Percentiles rank a stretch among this genome's conserved stretches.
phyloP scores from a whole-genome alignment of 1,140 invertebrate species.

The Ips typographus region DNA sequence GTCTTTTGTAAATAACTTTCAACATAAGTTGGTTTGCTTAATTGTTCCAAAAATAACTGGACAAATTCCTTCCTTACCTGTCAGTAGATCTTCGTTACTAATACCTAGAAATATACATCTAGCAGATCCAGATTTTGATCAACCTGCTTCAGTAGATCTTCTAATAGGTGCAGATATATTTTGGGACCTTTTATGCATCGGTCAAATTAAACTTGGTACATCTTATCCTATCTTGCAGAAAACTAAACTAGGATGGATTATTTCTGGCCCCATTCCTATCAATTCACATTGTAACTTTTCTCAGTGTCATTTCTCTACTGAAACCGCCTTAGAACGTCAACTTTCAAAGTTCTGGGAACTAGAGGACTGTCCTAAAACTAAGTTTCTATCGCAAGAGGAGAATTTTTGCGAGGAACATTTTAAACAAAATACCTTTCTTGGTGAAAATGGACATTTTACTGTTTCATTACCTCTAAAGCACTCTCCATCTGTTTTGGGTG shows the following conservation, averaged over 20 bases:
- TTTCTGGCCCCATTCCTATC: conserved; percentile 25
- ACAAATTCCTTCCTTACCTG: conserved; percentile 8
- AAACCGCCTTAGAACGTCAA: conserved; percentile 3
- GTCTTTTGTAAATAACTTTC: conserved; percentile 18
- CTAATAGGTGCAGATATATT: conserved; percentile 38
- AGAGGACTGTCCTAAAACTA: conserved; percentile 22
- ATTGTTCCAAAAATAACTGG: conserved; percentile 24
- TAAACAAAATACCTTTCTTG: conserved; percentile 17
- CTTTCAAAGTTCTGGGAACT: conserved; percentile 36
- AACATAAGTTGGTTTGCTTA: conserved; percentile 5
- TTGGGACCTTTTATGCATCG: conserved; percentile 28
- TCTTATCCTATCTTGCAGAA: conserved; percentile 35
- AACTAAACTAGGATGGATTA: conserved; percentile 40
- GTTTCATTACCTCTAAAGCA: conserved; percentile 38
- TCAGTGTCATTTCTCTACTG: conserved; percentile 1
- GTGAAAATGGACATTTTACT: conserved; percentile 29
- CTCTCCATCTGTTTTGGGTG: conserved; percentile 14
- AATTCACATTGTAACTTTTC: background rate
- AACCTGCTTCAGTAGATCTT: conserved; percentile 33
- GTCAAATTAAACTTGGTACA: conserved; percentile 27
- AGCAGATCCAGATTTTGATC: conserved; percentile 42
- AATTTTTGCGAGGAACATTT: conserved; percentile 34
- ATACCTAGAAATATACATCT: conserved; percentile 33
- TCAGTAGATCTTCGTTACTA: conserved; percentile 12
- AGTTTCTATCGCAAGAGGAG: conserved; percentile 28